Evolutionary conservation across 2,797 vertebrate genomes (phyloP).

Genomic region (Parauchenoglanis ngamensis): DNA sequence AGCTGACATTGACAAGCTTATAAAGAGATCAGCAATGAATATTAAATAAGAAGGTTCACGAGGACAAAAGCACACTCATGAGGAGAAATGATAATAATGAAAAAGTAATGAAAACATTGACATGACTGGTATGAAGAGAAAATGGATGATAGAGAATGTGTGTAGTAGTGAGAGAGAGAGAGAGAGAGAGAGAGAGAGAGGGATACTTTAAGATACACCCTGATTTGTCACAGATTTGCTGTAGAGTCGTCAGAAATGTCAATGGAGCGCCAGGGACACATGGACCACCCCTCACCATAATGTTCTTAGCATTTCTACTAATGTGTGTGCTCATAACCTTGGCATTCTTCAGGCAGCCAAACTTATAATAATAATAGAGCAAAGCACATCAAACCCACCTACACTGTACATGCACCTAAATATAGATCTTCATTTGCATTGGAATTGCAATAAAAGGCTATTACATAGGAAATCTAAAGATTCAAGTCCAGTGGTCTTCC

Average conservation of each 20-base stretch:
- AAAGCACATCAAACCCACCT: conserved; percentile 1
- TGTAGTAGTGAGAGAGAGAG: not conserved
- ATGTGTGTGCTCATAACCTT: conserved; percentile 21
- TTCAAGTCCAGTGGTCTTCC: not conserved
- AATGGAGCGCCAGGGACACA: conserved; percentile 34
- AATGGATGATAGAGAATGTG: conserved; percentile 2
- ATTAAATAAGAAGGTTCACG: conserved; percentile 25
- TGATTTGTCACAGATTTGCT: conserved; percentile 28
- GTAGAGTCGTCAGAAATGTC: conserved; percentile 44
- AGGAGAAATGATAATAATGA: conserved; percentile 15
- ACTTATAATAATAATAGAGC: conserved; percentile 12
- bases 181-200: not conserved
- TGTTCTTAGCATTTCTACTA: conserved; percentile 24
- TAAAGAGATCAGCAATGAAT: conserved; percentile 29
- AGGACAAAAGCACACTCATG: conserved; percentile 1
- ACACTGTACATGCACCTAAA: conserved; percentile 5
- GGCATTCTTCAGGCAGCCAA: conserved; percentile 10
- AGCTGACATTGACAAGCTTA: conserved; percentile 32
- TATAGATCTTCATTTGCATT: conserved; percentile 15
- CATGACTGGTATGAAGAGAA: conserved; percentile 16
- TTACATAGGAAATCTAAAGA: not conserved
- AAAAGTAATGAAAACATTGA: conserved; percentile 40
- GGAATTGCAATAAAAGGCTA: not conserved
- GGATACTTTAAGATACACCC: not conserved
- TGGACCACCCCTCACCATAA: conserved; percentile 22